These are phyloP conservation scores for Notoglanidium macrostoma DNA, from an alignment of 2,797 vertebrate genomes.

Conservation along the genomic window DNA sequence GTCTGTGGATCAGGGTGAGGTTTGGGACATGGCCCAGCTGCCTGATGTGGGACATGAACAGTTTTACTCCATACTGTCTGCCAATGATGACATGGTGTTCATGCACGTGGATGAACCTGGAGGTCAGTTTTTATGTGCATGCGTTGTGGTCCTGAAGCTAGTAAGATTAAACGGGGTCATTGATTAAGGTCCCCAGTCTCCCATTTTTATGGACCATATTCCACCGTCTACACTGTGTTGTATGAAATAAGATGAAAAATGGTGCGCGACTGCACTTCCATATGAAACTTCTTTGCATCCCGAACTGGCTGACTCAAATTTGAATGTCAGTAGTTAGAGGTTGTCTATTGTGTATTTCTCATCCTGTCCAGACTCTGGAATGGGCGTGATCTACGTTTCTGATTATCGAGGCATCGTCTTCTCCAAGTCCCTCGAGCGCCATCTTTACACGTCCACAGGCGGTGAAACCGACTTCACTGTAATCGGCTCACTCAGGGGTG, in stretches of 20 bases:
- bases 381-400: constrained; percentile 90
- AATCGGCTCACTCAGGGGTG: constrained; percentile 89
- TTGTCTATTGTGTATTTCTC: background rate
- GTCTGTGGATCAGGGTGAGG: constrained; percentile 86
- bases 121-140: constrained; percentile 75
- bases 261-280: background rate
- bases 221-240: background rate
- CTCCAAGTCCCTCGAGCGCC: constrained; percentile 90
- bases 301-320: background rate
- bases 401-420: constrained; percentile 90
- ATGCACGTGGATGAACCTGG: constrained; percentile 94
- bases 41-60: constrained; percentile 90
- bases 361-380: constrained; percentile 80
- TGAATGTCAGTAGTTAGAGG: background rate
- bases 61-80: constrained; percentile 93
- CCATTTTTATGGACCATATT: background rate
- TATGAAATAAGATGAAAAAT: background rate
- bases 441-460: constrained; percentile 88
- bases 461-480: constrained; percentile 94
- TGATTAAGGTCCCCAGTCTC: background rate
- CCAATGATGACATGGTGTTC: constrained; percentile 91
- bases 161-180: background rate
- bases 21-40: constrained; percentile 94
- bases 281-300: background rate
- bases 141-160: background rate